Evolutionary conservation across 2,888 invertebrate species (phyloP).

Genomic region (Stenichneumon culpator): DNA sequence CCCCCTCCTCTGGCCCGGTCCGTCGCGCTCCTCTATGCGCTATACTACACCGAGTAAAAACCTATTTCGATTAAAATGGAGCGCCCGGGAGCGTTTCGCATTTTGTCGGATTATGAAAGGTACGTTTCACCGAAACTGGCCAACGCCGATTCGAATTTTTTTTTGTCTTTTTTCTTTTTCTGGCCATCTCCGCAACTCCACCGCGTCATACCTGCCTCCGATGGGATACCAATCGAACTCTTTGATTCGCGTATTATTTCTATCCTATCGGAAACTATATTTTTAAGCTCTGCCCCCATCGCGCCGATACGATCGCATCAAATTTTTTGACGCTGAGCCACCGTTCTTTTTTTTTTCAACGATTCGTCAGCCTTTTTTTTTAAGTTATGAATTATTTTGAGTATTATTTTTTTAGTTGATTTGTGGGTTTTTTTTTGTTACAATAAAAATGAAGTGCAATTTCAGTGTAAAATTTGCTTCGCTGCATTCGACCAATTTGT

Average conservation of each 20-base stretch:
- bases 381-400: neutral
- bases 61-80: conserved; percentile 85
- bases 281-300: neutral
- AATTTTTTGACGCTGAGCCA: too few relatives aligned
- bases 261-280: conserved; percentile 8
- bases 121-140: conserved; percentile 71
- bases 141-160: conserved; percentile 62
- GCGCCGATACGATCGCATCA: too few relatives aligned
- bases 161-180: neutral
- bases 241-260: conserved; percentile 29
- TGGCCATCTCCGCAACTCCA: conserved; percentile 16
- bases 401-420: neutral
- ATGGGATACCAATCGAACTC: conserved; percentile 19
- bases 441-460: neutral
- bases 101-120: conserved; percentile 84
- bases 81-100: conserved; percentile 81
- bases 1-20: conserved; percentile 12
- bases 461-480: neutral
- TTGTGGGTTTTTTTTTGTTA: neutral
- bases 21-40: conserved; percentile 16
- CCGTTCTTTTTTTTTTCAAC: too few relatives aligned
- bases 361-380: too few relatives aligned
- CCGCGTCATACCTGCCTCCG: conserved; percentile 16
- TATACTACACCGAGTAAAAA: conserved; percentile 77
- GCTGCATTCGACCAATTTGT: neutral